These are phyloP conservation scores for Heliconius himera DNA, from an alignment of 1,140 invertebrate genomes.

Conservation along the genomic window DNA sequence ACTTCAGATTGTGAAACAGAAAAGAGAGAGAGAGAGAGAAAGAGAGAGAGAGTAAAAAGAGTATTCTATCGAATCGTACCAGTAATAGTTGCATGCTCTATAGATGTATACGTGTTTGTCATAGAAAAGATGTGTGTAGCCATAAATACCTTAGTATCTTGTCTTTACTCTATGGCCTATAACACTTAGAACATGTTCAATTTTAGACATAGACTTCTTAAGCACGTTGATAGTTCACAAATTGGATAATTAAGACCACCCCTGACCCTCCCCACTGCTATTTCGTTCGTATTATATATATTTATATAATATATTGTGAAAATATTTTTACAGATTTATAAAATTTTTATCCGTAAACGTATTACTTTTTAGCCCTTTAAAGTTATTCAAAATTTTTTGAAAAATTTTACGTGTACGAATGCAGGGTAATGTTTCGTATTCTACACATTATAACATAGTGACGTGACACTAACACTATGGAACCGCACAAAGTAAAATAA, in stretches of 20 bases:
- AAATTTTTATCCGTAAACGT: constrained; percentile 16
- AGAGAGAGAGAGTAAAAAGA: neutral
- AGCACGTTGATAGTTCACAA: constrained; percentile 43
- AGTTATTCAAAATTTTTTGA: constrained; percentile 57
- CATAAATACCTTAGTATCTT: constrained; percentile 55
- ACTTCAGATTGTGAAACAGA: constrained; percentile 33
- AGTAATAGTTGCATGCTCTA: constrained; percentile 68
- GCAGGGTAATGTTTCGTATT: constrained; percentile 59
- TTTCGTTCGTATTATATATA: constrained; percentile 1
- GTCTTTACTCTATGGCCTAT: constrained; percentile 61
- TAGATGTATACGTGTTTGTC: constrained; percentile 68
- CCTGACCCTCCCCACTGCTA: constrained; percentile 3
- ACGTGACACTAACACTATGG: constrained; percentile 35
- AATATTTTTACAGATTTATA: constrained; percentile 14
- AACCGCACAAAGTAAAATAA: constrained; percentile 59
- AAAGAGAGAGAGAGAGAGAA: constrained; percentile 1
- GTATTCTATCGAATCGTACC: constrained; percentile 39
- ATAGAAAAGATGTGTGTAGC: constrained; percentile 72
- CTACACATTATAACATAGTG: constrained; percentile 39
- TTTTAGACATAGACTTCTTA: constrained; percentile 49
- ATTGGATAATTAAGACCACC: constrained; percentile 16
- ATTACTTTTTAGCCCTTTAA: constrained; percentile 36
- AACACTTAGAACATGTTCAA: constrained; percentile 49
- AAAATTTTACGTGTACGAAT: constrained; percentile 62
- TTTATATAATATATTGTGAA: constrained; percentile 5